phyloP scores from a whole-genome alignment of 2,888 invertebrate genomes.

The Xanthia icteritia region DNA sequence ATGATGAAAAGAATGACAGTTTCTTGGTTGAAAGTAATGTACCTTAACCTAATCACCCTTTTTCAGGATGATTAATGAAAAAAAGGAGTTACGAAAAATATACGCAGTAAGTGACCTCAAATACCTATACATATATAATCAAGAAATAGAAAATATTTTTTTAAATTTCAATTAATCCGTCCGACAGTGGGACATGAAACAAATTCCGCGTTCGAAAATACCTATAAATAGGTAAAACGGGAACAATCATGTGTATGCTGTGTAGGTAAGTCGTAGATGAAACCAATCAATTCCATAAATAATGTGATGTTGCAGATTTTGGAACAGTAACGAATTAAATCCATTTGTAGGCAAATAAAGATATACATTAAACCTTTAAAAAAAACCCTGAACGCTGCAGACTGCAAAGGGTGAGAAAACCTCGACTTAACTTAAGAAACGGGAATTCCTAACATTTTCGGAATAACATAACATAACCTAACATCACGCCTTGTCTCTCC shows the following conservation, averaged over 20 bases:
- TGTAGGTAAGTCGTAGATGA: too few species aligned
- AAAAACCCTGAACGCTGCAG: background rate
- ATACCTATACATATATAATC: background rate
- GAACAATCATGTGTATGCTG: background rate
- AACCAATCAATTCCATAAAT: background rate
- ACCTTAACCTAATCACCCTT: too few species aligned
- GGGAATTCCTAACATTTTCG: conserved; percentile 37
- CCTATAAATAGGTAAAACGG: too few species aligned
- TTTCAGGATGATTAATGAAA: background rate
- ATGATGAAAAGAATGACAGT: background rate
- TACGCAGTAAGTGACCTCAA: too few species aligned
- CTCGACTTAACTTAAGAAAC: conserved; percentile 28
- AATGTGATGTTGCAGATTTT: background rate
- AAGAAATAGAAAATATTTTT: background rate
- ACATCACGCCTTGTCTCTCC: too few species aligned
- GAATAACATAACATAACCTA: too few species aligned
- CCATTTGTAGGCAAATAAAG: background rate
- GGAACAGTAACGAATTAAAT: background rate
- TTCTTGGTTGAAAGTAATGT: background rate
- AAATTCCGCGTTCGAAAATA: background rate
- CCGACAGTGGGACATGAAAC: background rate
- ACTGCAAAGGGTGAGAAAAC: conserved; percentile 12
- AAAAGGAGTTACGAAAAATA: background rate
- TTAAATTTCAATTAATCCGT: background rate
- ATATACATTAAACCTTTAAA: background rate